phyloP scores from a whole-genome alignment of 2,797 vertebrate genomes.

The Aplochiton taeniatus region DNA sequence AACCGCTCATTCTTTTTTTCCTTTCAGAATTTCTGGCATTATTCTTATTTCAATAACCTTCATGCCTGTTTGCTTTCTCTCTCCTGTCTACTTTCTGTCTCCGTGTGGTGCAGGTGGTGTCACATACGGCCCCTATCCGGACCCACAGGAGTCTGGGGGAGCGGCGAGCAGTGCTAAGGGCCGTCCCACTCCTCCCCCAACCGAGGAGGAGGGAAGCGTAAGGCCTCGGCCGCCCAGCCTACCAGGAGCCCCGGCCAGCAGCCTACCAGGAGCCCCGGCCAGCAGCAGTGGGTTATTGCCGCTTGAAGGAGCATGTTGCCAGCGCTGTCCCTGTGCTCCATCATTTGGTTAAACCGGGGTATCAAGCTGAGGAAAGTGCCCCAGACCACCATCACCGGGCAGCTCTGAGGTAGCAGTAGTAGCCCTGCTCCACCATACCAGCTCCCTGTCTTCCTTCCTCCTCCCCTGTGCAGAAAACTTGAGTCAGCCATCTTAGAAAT shows the following conservation, averaged over 20 bases:
- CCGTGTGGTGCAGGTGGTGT: constrained; percentile 51
- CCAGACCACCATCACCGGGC: constrained; percentile 66
- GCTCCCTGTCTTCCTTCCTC: constrained; percentile 21
- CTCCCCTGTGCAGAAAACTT: constrained; percentile 1
- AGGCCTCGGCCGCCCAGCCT: constrained; percentile 37
- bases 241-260: constrained; percentile 1
- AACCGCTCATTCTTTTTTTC: not conserved
- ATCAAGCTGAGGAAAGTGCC: constrained; percentile 86
- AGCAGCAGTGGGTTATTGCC: constrained; percentile 49
- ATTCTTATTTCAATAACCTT: not conserved
- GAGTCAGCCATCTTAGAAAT: constrained; percentile 48
- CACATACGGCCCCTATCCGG: constrained; percentile 39
- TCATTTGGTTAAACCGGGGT: constrained; percentile 86
- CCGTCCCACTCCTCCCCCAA: constrained; percentile 35
- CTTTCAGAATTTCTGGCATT: not conserved
- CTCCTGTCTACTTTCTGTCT: constrained; percentile 11
- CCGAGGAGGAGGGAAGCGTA: constrained; percentile 23
- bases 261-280: constrained; percentile 19
- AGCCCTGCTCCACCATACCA: not conserved
- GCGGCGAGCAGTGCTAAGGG: constrained; percentile 54
- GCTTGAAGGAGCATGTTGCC: constrained; percentile 86
- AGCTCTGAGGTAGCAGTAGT: constrained; percentile 28
- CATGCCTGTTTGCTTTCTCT: not conserved
- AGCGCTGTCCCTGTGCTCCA: constrained; percentile 84
- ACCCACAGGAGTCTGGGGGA: constrained; percentile 49